These are phyloP conservation scores for Microtus ochrogaster DNA, from an alignment of 2,113 vertebrate species.

Conservation along the genomic window DNA sequence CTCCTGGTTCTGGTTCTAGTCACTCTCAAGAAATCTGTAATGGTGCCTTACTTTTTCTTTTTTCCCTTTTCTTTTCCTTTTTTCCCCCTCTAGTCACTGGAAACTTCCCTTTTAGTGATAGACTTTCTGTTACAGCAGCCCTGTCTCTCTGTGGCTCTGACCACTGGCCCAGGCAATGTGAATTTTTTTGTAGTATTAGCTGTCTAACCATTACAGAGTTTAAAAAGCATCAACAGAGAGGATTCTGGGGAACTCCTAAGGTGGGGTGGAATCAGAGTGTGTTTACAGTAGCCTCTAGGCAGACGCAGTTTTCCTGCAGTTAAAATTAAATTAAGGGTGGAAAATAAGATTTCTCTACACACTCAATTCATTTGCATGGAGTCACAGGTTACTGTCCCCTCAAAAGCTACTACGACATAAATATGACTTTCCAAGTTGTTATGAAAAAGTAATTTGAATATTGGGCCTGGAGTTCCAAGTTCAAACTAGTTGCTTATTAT, in stretches of 20 bases:
- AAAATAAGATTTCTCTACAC: not conserved
- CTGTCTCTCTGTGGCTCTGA: not conserved
- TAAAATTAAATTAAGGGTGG: slow-evolving; percentile 26
- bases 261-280: not conserved
- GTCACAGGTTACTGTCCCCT: not conserved
- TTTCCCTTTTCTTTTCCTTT: not conserved
- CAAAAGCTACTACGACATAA: slow-evolving; percentile 7
- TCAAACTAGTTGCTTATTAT: slow-evolving; percentile 31
- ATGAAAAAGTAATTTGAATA: slow-evolving; percentile 37
- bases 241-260: not conserved
- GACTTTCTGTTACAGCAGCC: not conserved
- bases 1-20: not conserved
- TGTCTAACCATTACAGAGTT: not conserved
- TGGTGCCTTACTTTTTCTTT: not conserved
- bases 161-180: not conserved
- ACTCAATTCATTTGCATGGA: not conserved
- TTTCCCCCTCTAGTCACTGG: not conserved
- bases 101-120: not conserved
- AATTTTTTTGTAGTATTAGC: not conserved
- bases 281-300: not conserved
- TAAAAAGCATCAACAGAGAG: not conserved
- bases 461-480: slow-evolving; percentile 34
- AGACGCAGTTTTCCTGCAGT: not conserved
- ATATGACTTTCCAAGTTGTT: slow-evolving; percentile 39
- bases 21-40: not conserved